A percentile compares a stretch with the other conserved stretches of the same genome.
Conservation (phyloP, 2,797 vertebrate genomes). For the Acomys russatus region DNA sequence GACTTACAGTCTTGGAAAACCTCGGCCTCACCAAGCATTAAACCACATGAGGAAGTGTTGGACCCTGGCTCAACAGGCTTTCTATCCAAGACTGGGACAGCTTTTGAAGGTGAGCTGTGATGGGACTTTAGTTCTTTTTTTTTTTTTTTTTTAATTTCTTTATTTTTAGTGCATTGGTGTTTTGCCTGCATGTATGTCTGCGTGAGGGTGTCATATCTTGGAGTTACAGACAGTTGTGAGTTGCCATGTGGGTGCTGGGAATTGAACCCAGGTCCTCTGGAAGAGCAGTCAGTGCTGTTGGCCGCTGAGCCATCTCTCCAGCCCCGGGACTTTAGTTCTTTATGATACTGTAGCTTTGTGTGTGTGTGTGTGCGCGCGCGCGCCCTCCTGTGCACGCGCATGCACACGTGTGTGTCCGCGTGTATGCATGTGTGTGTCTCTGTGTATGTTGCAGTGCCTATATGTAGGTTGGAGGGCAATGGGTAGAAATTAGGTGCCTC, state of each 20-base stretch:
- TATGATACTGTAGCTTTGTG: background rate
- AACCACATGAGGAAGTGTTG: slow-evolving; percentile 47
- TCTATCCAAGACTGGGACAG: slow-evolving; percentile 37
- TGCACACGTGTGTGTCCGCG: too few species aligned
- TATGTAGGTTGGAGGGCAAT: background rate
- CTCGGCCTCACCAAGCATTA: background rate
- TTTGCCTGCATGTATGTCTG: too few species aligned
- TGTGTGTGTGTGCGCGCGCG: too few species aligned
- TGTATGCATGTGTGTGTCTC: background rate
- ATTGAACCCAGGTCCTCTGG: too few species aligned
- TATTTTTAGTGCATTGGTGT: too few species aligned
- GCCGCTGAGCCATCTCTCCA: too few species aligned
- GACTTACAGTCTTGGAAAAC: slow-evolving; percentile 61
- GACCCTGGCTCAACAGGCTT: slow-evolving; percentile 3
- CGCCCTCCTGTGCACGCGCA: too few species aligned
- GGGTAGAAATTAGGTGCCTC: background rate
- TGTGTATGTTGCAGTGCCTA: background rate
- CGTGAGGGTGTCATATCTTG: too few species aligned
- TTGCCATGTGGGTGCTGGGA: too few species aligned
- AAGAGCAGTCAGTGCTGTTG: too few species aligned
- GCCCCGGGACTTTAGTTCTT: background rate
- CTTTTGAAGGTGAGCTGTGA: slow-evolving; percentile 68
- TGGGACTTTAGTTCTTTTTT: background rate
- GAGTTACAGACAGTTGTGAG: too few species aligned
- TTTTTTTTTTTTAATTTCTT: too few species aligned